These are phyloP conservation scores for Drosophila takahashii DNA, from an alignment of 1,140 invertebrate genomes.

Conservation along the genomic window DNA sequence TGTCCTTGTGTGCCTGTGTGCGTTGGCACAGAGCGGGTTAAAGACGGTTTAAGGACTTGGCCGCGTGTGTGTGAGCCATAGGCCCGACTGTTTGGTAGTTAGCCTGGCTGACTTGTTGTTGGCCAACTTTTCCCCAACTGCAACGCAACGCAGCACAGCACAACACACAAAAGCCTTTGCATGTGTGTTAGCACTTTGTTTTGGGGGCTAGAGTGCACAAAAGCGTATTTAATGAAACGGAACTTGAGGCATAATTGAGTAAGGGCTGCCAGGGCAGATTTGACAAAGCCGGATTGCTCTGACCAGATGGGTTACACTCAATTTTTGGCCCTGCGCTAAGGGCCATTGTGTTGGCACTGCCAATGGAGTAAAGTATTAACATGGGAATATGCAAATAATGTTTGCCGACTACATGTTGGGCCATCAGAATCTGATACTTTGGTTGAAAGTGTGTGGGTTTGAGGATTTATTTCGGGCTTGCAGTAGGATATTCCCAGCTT, in stretches of 20 bases:
- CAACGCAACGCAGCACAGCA: not conserved
- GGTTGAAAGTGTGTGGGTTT: not conserved
- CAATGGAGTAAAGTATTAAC: constrained; percentile 7
- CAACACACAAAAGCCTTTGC: not conserved
- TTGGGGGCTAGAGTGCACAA: constrained; percentile 42
- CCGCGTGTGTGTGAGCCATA: constrained; percentile 31
- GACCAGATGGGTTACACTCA: constrained; percentile 11
- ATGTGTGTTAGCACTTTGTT: constrained; percentile 32
- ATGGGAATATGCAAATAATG: constrained; percentile 5
- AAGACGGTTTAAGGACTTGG: constrained; percentile 11
- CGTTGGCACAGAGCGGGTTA: not conserved
- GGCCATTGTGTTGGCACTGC: not conserved
- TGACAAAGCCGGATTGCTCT: constrained; percentile 23
- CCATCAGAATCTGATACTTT: not conserved
- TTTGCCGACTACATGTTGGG: not conserved
- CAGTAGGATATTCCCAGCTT: not conserved
- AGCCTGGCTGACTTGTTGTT: constrained; percentile 30
- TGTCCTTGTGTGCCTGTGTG: constrained; percentile 15
- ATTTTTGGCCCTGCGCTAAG: not conserved
- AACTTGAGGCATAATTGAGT: constrained; percentile 78
- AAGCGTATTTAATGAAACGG: constrained; percentile 76
- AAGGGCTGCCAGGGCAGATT: constrained; percentile 42
- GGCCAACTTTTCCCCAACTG: constrained; percentile 40
- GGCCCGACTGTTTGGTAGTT: constrained; percentile 36
- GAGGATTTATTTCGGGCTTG: not conserved